Conservation (phyloP, 1,140 invertebrate genomes). For the Planococcus citri region DNA sequence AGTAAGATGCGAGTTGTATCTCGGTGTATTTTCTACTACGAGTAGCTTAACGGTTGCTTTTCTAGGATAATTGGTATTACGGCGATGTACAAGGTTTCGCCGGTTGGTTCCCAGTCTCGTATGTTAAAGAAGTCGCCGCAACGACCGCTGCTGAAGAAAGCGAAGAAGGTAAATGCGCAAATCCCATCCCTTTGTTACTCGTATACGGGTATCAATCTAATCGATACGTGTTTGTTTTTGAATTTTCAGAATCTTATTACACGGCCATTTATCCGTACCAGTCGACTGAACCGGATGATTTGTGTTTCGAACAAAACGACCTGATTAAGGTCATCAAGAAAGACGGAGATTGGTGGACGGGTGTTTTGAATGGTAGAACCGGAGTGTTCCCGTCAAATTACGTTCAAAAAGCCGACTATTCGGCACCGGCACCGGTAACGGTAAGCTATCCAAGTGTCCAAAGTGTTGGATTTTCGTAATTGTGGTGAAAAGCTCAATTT, state of each 20-base stretch:
- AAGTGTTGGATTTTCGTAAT: too few species aligned
- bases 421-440: too few species aligned
- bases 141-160: constrained; percentile 24
- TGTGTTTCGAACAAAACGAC: constrained; percentile 84
- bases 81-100: constrained; percentile 40
- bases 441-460: background rate
- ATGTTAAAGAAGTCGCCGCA: constrained; percentile 43
- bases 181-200: too few species aligned
- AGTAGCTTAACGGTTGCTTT: constrained; percentile 16
- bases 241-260: constrained; percentile 55
- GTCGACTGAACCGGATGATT: constrained; percentile 78
- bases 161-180: background rate
- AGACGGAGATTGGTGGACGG: constrained; percentile 98
- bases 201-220: too few species aligned
- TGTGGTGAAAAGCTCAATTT: background rate
- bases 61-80: constrained; percentile 52
- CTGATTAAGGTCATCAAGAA: constrained; percentile 72
- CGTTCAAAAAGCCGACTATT: constrained; percentile 44
- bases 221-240: background rate
- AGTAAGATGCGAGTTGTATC: constrained; percentile 28
- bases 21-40: background rate
- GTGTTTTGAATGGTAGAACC: constrained; percentile 62
- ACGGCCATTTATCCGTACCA: constrained; percentile 71
- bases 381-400: constrained; percentile 96
- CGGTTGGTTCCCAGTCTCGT: constrained; percentile 63